phyloP scores from a whole-genome alignment of 2,113 vertebrate genomes.

The Pygathrix nemaeus region DNA sequence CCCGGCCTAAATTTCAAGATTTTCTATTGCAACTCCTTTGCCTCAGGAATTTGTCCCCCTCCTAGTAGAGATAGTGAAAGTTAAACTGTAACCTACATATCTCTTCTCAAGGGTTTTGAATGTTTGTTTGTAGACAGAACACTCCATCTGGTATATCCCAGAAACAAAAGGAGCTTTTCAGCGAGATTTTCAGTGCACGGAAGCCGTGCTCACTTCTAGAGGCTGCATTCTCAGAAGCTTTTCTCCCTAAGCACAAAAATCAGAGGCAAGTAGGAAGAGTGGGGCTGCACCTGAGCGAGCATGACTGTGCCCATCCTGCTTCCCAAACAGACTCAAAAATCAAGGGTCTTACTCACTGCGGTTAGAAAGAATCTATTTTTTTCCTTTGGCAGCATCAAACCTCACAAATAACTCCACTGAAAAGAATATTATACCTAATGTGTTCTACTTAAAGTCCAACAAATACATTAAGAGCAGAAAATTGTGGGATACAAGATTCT shows the following conservation, averaged over 20 bases:
- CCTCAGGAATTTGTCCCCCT: not conserved
- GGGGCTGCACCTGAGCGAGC: too few species aligned
- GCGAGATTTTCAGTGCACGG: not conserved
- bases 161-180: not conserved
- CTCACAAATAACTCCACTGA: not conserved
- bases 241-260: not conserved
- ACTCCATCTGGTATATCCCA: not conserved
- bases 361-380: not conserved
- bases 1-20: not conserved
- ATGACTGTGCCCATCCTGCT: not conserved
- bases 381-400: not conserved
- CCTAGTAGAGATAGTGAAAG: not conserved
- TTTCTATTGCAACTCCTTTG: not conserved
- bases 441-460: too few species aligned
- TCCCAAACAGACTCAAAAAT: not conserved
- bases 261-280: not conserved
- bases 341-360: not conserved
- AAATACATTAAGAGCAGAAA: not conserved
- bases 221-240: not conserved
- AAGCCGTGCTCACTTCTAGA: not conserved
- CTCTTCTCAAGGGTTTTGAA: not conserved
- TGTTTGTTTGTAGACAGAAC: not conserved
- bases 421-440: not conserved
- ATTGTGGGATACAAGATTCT: not conserved
- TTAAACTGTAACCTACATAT: not conserved